These are phyloP conservation scores for Cetonia aurata DNA, from an alignment of 2,888 invertebrate species.

Conservation along the genomic window DNA sequence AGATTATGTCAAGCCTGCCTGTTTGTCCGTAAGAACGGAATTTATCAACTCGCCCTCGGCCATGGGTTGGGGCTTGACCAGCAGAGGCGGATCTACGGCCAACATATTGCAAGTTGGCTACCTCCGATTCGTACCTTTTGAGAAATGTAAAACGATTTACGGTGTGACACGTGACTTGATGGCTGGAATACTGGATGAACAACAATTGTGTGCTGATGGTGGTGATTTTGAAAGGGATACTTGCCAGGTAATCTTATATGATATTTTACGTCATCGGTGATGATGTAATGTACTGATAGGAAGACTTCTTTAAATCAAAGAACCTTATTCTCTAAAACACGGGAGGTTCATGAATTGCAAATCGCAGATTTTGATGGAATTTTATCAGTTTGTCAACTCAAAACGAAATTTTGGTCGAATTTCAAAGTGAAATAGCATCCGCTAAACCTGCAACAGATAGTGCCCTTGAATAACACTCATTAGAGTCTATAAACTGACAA, in stretches of 20 bases:
- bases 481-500: too few relatives aligned
- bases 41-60: conserved; percentile 57
- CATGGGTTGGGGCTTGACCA: conserved; percentile 67
- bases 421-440: too few relatives aligned
- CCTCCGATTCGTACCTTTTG: conserved; percentile 52
- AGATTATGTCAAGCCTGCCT: conserved; percentile 66
- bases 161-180: background rate
- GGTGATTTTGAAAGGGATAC: conserved; percentile 30
- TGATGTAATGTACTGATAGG: too few relatives aligned
- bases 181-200: conserved; percentile 26
- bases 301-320: too few relatives aligned
- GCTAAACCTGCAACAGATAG: too few relatives aligned
- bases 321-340: too few relatives aligned
- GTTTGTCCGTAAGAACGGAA: conserved; percentile 58
- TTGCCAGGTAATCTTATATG: conserved; percentile 31
- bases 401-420: too few relatives aligned
- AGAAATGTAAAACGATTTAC: conserved; percentile 16
- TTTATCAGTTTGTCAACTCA: too few relatives aligned
- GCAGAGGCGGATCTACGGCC: conserved; percentile 51
- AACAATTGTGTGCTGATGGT: conserved; percentile 41
- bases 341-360: too few relatives aligned
- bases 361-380: too few relatives aligned
- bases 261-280: background rate
- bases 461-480: too few relatives aligned
- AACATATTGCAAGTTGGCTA: conserved; percentile 65